These are phyloP conservation scores for Drosophila arawakana DNA, from an alignment of 1,140 invertebrate genomes.

Conservation along the genomic window DNA sequence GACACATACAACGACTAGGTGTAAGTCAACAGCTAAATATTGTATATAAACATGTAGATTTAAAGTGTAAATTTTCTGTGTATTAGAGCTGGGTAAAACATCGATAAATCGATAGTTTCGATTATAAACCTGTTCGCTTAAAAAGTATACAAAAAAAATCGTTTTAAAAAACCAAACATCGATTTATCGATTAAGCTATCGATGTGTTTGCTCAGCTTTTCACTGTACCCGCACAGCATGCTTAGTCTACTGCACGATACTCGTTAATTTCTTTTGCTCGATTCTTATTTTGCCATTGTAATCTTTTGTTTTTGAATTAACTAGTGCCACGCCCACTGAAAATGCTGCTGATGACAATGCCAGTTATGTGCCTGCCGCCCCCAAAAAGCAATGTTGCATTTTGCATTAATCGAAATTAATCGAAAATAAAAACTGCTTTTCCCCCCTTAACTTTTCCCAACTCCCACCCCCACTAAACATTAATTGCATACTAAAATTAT, in stretches of 20 bases:
- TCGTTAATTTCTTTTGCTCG: not conserved
- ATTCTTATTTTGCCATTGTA: not conserved
- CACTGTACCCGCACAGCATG: not conserved
- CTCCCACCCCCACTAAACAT: not conserved
- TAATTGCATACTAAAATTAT: not conserved
- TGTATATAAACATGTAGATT: constrained; percentile 9
- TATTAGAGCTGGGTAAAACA: not conserved
- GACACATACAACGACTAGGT: constrained; percentile 8
- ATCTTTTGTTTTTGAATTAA: constrained; percentile 40
- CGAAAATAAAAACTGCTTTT: not conserved
- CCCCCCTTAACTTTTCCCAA: not conserved
- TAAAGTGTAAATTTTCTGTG: not conserved
- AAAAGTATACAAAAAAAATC: no score
- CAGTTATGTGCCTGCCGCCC: constrained; percentile 45
- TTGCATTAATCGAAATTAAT: constrained; percentile 55
- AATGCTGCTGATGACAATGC: constrained; percentile 27
- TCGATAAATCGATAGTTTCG: no score
- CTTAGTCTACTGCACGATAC: not conserved
- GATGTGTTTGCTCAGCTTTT: no score
- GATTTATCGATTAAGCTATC: no score
- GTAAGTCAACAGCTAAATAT: constrained; percentile 15
- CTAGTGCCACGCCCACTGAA: constrained; percentile 55
- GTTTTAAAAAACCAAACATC: no score
- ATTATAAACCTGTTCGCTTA: no score
- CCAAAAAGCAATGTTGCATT: constrained; percentile 71